Percentiles rank a stretch among this genome's conserved stretches.
phyloP scores from a whole-genome alignment of 2,797 vertebrate species.

The Myotis planiceps region DNA sequence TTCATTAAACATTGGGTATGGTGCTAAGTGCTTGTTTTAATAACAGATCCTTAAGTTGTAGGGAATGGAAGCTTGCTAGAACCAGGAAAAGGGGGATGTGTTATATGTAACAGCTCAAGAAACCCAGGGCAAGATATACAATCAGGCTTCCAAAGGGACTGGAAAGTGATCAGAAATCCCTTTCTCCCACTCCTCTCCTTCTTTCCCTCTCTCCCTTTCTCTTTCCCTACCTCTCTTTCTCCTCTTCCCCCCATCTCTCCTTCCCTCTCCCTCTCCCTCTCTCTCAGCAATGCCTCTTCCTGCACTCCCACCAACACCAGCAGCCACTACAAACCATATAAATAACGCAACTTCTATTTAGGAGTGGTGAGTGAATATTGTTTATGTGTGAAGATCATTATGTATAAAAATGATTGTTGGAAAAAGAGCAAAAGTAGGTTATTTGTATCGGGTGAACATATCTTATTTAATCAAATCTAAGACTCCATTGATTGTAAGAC shows the following conservation, averaged over 20 bases:
- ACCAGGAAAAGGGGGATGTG: neutral
- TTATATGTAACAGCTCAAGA: neutral
- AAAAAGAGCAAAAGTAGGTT: neutral
- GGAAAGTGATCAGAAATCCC: neutral
- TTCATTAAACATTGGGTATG: neutral
- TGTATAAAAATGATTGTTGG: neutral
- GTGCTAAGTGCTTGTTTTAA: neutral
- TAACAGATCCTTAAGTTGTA: neutral
- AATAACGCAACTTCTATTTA: neutral
- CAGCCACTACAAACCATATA: neutral
- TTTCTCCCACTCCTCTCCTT: neutral
- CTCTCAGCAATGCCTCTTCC: neutral
- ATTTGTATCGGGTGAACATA: neutral
- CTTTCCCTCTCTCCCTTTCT: too few species aligned
- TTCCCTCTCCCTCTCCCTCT: neutral
- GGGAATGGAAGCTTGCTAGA: neutral
- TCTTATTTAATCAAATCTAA: conserved; percentile 26
- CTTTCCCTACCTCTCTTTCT: neutral
- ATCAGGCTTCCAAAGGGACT: neutral
- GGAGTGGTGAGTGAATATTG: neutral
- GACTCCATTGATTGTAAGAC: neutral
- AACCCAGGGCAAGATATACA: neutral
- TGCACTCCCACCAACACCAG: neutral
- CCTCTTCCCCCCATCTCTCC: neutral
- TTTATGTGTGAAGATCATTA: neutral